A percentile compares a stretch with the other conserved stretches of the same genome.
These are phyloP conservation scores for Selenia dentaria DNA, from an alignment of 2,888 invertebrate genomes.

Conservation along the genomic window DNA sequence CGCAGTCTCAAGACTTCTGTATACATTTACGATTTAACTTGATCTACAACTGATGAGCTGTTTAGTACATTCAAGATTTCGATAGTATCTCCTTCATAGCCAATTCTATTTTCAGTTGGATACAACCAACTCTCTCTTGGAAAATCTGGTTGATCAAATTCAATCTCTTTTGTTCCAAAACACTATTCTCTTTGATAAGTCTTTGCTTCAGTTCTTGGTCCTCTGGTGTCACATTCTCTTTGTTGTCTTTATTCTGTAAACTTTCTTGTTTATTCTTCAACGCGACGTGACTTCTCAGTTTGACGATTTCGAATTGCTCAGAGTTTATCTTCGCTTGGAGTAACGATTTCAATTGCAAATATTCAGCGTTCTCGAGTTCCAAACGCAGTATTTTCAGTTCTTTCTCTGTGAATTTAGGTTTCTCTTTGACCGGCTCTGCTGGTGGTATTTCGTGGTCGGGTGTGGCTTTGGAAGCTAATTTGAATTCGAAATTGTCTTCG, in stretches of 20 bases:
- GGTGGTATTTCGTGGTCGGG: conserved; percentile 48
- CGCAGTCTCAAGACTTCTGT: too few species aligned
- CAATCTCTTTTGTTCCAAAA: conserved; percentile 88
- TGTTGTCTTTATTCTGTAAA: conserved; percentile 58
- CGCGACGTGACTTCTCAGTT: conserved; percentile 82
- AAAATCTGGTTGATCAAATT: conserved; percentile 88
- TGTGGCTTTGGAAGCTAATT: conserved; percentile 45
- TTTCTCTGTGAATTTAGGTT: conserved; percentile 83
- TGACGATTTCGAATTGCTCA: conserved; percentile 90
- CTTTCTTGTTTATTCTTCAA: conserved; percentile 77
- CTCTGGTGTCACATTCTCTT: conserved; percentile 62
- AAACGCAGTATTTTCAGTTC: conserved; percentile 83
- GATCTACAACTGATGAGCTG: too few species aligned
- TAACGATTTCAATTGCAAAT: conserved; percentile 87
- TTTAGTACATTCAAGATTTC: conserved; percentile 60
- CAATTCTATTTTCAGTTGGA: conserved; percentile 88
- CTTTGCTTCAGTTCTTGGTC: conserved; percentile 71
- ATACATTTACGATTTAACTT: too few species aligned
- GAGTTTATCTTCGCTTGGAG: conserved; percentile 88
- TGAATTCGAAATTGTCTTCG: conserved; percentile 59
- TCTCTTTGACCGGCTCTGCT: conserved; percentile 54
- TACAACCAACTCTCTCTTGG: conserved; percentile 89
- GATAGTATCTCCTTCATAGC: conserved; percentile 84
- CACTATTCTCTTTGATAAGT: conserved; percentile 85
- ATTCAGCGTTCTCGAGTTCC: conserved; percentile 87